phyloP scores from a whole-genome alignment of 1,140 invertebrate genomes.

The Cyphomyrmex costatus region DNA sequence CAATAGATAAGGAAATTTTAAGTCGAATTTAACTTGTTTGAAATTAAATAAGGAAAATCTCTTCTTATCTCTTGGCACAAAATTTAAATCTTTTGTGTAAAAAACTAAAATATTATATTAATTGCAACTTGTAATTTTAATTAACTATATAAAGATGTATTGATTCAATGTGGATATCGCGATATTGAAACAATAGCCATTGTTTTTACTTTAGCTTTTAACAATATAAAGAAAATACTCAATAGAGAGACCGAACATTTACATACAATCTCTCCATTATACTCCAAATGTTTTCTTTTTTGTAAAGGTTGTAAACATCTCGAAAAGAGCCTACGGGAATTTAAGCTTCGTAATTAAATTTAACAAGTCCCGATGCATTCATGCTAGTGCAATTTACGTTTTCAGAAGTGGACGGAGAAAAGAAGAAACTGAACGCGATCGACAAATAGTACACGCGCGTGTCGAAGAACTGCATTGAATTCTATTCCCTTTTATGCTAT shows the following conservation, averaged over 20 bases:
- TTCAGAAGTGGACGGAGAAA: conserved; percentile 17
- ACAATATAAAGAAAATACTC: neutral
- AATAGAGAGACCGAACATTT: neutral
- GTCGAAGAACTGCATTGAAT: conserved; percentile 14
- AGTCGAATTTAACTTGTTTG: neutral
- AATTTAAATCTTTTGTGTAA: neutral
- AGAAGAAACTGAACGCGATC: conserved; percentile 3
- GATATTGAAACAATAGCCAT: neutral
- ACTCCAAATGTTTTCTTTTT: conserved; percentile 1
- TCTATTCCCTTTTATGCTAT: conserved; percentile 39
- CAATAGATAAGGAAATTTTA: no score
- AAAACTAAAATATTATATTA: neutral
- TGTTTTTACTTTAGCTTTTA: conserved; percentile 2
- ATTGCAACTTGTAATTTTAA: neutral
- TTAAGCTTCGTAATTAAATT: conserved; percentile 50
- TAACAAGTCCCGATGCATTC: neutral
- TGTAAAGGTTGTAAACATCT: conserved; percentile 35
- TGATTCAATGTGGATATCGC: neutral
- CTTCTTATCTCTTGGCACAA: neutral
- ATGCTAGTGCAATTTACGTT: conserved; percentile 23
- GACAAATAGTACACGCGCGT: conserved; percentile 41
- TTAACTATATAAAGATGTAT: neutral
- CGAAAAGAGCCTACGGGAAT: conserved; percentile 7
- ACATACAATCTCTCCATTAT: neutral
- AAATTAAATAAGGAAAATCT: conserved; percentile 24